These are phyloP conservation scores for Smittia aterrima DNA, from an alignment of 2,888 invertebrate genomes.

Conservation along the genomic window DNA sequence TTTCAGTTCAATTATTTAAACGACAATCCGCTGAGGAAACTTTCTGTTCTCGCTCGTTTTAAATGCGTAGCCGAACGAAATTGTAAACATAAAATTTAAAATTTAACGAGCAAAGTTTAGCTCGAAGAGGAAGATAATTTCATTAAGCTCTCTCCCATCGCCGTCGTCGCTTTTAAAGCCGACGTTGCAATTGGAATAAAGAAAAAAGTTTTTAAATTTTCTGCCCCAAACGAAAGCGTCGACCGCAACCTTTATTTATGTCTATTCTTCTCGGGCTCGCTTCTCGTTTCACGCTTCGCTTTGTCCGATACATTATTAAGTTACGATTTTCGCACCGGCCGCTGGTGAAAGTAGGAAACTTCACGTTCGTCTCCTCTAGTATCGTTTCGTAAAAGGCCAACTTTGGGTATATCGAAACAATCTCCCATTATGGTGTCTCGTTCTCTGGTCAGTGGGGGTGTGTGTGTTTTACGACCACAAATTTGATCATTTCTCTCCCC, in stretches of 20 bases:
- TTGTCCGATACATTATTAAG: background rate
- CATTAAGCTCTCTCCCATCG: background rate
- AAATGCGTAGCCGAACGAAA: background rate
- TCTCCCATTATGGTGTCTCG: too few species aligned
- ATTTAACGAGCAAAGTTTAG: conserved; percentile 1
- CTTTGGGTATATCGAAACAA: too few species aligned
- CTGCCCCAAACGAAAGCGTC: background rate
- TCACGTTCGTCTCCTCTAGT: too few species aligned
- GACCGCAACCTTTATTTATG: background rate
- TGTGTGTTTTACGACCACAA: background rate
- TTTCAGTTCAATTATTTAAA: background rate
- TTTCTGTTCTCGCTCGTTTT: background rate
- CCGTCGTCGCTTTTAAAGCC: background rate
- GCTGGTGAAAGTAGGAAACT: background rate
- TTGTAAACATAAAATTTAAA: background rate
- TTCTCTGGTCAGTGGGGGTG: background rate
- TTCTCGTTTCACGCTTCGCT: background rate
- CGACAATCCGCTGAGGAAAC: background rate
- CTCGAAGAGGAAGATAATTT: background rate
- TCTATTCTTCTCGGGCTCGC: background rate
- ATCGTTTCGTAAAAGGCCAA: too few species aligned
- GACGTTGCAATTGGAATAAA: background rate
- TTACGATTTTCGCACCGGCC: conserved; percentile 1
- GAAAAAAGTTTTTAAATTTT: background rate
- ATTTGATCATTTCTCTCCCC: background rate